These are phyloP conservation scores for Bothrops jararaca DNA, from an alignment of 2,113 vertebrate species.

Conservation along the genomic window DNA sequence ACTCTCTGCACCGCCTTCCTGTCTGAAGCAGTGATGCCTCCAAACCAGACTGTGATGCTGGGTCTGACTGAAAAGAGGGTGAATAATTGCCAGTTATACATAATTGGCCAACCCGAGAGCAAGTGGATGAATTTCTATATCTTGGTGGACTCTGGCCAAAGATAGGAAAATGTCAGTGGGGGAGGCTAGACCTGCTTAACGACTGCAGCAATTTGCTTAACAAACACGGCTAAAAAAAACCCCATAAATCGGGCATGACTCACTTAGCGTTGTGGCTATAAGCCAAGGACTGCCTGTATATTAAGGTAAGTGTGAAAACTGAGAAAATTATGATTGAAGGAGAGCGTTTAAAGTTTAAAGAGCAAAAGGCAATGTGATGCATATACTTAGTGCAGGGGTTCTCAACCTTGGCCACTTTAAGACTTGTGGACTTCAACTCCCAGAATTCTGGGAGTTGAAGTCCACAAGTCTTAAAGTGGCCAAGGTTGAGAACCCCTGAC, in stretches of 20 bases:
- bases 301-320: not conserved
- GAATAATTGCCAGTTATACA: not conserved
- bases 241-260: not conserved
- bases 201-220: not conserved
- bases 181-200: not conserved
- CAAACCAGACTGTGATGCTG: not conserved
- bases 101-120: not conserved
- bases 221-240: not conserved
- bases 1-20: too few relatives aligned
- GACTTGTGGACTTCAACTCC: too few relatives aligned
- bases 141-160: not conserved
- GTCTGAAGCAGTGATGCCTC: too few relatives aligned
- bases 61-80: not conserved
- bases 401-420: too few relatives aligned
- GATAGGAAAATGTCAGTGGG: not conserved
- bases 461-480: too few relatives aligned
- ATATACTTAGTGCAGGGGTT: not conserved
- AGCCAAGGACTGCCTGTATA: not conserved
- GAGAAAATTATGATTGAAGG: not conserved
- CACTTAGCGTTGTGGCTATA: not conserved
- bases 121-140: not conserved
- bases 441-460: too few relatives aligned
- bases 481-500: too few relatives aligned
- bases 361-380: not conserved
- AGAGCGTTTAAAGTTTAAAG: not conserved